phyloP scores from a whole-genome alignment of 1,140 invertebrate species.

The Dolichoris vasculosae region DNA sequence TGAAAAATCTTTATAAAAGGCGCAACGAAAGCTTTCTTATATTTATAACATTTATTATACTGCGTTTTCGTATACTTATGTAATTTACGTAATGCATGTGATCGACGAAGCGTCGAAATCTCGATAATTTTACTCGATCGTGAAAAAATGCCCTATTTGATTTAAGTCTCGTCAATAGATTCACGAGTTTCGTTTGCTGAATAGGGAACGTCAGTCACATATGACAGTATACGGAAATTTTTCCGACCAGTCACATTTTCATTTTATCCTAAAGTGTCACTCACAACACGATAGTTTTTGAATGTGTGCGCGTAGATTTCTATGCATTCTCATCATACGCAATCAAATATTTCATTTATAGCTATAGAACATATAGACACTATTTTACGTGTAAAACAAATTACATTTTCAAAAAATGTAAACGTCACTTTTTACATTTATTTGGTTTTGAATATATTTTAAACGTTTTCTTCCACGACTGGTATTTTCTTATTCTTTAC shows the following conservation, averaged over 20 bases:
- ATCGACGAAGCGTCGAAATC: neutral
- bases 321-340: constrained; percentile 32
- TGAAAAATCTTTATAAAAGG: too few species aligned
- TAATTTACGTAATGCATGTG: neutral
- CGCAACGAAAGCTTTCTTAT: too few species aligned
- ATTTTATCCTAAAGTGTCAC: constrained; percentile 24
- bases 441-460: neutral
- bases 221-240: neutral
- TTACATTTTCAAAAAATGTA: constrained; percentile 22
- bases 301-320: neutral
- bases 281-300: neutral
- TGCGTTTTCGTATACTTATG: neutral
- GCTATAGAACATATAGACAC: neutral
- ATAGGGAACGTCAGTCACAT: neutral
- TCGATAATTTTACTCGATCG: neutral
- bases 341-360: constrained; percentile 29
- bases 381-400: constrained; percentile 7
- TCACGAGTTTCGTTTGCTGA: constrained; percentile 33
- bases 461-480: neutral
- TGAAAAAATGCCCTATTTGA: neutral
- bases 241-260: constrained; percentile 34
- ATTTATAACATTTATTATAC: too few species aligned
- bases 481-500: neutral
- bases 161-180: neutral
- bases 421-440: neutral